phyloP scores from a whole-genome alignment of 2,888 invertebrate species.

The Cyrtodaria siliqua region DNA sequence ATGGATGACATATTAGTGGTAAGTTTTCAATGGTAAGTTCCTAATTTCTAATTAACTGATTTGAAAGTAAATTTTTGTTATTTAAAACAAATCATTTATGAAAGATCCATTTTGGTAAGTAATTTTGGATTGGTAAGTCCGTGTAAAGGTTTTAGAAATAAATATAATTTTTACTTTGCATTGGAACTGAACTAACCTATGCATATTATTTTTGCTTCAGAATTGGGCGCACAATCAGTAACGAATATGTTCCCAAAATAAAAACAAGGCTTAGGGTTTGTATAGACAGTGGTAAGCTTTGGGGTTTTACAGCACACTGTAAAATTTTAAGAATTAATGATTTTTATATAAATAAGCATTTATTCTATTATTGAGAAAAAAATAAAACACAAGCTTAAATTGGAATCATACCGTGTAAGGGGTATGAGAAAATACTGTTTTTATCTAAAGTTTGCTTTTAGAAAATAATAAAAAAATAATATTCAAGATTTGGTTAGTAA shows the following conservation, averaged over 20 bases:
- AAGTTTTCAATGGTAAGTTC: too few species aligned
- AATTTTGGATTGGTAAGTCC: conserved; percentile 15
- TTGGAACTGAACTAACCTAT: conserved; percentile 62
- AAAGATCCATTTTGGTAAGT: conserved; percentile 16
- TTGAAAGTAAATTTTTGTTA: background rate
- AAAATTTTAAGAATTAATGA: background rate
- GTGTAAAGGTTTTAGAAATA: too few species aligned
- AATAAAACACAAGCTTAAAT: background rate
- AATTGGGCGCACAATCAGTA: conserved; percentile 65
- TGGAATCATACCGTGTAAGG: conserved; percentile 37
- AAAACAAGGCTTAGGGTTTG: conserved; percentile 72
- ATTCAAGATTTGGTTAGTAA: background rate
- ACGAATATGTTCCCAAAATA: conserved; percentile 54
- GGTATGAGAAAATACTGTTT: conserved; percentile 15
- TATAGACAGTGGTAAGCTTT: conserved; percentile 75
- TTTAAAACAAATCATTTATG: background rate
- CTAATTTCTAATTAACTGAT: too few species aligned
- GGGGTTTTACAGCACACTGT: conserved; percentile 15
- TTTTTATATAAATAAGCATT: background rate
- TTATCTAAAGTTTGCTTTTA: background rate
- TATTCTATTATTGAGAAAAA: background rate
- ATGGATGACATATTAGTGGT: too few species aligned
- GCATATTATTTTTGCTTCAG: conserved; percentile 75
- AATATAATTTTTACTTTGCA: too few species aligned
- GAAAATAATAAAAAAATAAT: background rate